Percentiles rank a stretch among this genome's conserved stretches.
These are phyloP conservation scores for Catostomus latipinnis DNA, from an alignment of 2,797 vertebrate species.

Conservation along the genomic window DNA sequence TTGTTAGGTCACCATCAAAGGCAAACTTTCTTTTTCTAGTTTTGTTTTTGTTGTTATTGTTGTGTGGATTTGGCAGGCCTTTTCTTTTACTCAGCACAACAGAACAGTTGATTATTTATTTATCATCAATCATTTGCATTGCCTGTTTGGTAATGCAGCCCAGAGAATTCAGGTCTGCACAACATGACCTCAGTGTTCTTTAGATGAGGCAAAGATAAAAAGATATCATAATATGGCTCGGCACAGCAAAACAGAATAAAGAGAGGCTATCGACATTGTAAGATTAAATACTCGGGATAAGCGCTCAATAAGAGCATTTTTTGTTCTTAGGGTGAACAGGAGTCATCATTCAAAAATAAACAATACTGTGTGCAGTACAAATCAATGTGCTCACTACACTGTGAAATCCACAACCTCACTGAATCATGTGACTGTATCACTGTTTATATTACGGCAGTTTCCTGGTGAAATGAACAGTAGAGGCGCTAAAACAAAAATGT, in stretches of 20 bases:
- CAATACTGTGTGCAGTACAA: slow-evolving; percentile 44
- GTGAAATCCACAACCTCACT: too few species aligned
- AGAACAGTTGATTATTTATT: neutral
- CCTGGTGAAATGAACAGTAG: too few species aligned
- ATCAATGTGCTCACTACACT: slow-evolving; percentile 65
- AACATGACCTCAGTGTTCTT: neutral
- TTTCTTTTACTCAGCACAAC: neutral
- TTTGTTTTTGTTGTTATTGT: neutral
- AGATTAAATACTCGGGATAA: slow-evolving; percentile 72
- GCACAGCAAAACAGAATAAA: slow-evolving; percentile 21
- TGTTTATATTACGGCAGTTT: too few species aligned
- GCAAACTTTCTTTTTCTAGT: neutral
- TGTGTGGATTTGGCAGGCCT: neutral
- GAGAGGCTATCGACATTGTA: slow-evolving; percentile 66
- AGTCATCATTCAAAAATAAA: slow-evolving; percentile 67
- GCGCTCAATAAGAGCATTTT: slow-evolving; percentile 64
- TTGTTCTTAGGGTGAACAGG: slow-evolving; percentile 62
- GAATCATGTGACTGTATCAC: too few species aligned
- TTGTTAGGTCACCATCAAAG: too few species aligned
- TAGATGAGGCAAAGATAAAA: too few species aligned
- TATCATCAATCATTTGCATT: neutral
- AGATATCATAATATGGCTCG: neutral
- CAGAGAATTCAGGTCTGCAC: too few species aligned
- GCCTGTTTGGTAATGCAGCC: neutral
- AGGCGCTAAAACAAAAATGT: too few species aligned